These are phyloP conservation scores for Glyptemys insculpta DNA, from an alignment of 2,797 vertebrate genomes.

Conservation along the genomic window DNA sequence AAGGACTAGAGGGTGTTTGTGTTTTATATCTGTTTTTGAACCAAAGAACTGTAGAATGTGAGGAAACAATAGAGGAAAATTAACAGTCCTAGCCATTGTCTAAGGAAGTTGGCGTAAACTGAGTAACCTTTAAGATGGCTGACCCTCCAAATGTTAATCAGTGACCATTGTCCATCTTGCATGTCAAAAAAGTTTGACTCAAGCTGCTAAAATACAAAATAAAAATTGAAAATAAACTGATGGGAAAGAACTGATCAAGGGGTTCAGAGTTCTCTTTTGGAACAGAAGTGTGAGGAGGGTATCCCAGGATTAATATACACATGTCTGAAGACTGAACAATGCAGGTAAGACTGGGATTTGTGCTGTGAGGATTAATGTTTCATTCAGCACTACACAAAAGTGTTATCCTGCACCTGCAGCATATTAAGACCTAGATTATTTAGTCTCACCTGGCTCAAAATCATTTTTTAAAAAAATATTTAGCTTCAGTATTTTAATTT, in stretches of 20 bases:
- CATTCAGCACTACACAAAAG: not conserved
- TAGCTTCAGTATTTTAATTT: not conserved
- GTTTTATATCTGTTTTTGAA: not conserved
- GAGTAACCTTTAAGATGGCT: not conserved
- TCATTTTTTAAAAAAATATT: not conserved
- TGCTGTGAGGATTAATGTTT: not conserved
- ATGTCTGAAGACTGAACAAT: not conserved
- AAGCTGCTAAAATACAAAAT: not conserved
- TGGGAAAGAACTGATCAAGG: not conserved
- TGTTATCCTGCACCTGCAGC: not conserved
- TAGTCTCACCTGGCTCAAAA: not conserved
- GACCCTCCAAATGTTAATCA: not conserved
- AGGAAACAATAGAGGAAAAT: not conserved
- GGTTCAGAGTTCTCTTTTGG: not conserved
- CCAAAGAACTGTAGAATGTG: not conserved
- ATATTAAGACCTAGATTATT: not conserved
- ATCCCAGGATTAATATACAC: not conserved
- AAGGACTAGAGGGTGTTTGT: not conserved
- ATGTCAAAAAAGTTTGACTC: not conserved
- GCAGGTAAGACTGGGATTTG: rapidly evolving
- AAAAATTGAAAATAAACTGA: not conserved
- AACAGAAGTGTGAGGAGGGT: not conserved
- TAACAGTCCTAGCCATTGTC: not conserved
- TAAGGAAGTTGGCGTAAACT: not conserved
- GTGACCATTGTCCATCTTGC: not conserved